Base-by-base conservation (phyloP, 2,888 invertebrate species). In the Empis livida region DNA sequence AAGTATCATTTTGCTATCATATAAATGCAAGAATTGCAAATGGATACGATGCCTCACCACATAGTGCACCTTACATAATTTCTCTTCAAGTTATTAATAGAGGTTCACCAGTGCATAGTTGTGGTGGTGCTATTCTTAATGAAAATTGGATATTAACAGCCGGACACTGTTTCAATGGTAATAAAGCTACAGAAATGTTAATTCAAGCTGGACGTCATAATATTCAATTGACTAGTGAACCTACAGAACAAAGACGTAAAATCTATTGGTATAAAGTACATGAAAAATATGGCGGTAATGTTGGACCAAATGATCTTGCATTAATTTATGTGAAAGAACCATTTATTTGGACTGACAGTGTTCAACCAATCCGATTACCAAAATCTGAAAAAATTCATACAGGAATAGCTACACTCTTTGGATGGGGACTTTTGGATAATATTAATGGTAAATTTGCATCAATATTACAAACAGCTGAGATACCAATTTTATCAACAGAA, bases 131-230 rank as follows among this genome's bases (percentile, higher is more conserved):
- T 9, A 49, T 49, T 16, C 23, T 49, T 31, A 37, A 43, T 35
- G 40, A 38, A 40, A 39, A 45, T 27, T 46, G 46, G 46, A 13
- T 49, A n/a, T 5, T 49, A 31, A 46, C 49, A n/a, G 49, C 49
- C 6, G 49, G 43, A 20, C 49, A 49, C 10, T 49, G 49, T 16
- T 37, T 49, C 2, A 10, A 6, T n/a, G 37, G 14, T 16, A 3
- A n/a, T 11, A 8, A 13, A 2, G 1, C 13, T 10, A 27, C 3
- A 27, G 5, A 17, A 37, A n/a, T 11, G 13, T 20, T 38, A 46
- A n/a, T n/a, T 30, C 10, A 27, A 27, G 49, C 49, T 5, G 49
- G 49, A 17, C 43, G 46, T 4, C 30, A 46, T 43, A 31, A 49
- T 14, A 39, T 49, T 8, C 11, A 23, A 13, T 13, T n/a, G n/a